Evolutionary conservation across 2,797 vertebrate genomes (phyloP).

Genomic region (Aulostomus chinensis): DNA sequence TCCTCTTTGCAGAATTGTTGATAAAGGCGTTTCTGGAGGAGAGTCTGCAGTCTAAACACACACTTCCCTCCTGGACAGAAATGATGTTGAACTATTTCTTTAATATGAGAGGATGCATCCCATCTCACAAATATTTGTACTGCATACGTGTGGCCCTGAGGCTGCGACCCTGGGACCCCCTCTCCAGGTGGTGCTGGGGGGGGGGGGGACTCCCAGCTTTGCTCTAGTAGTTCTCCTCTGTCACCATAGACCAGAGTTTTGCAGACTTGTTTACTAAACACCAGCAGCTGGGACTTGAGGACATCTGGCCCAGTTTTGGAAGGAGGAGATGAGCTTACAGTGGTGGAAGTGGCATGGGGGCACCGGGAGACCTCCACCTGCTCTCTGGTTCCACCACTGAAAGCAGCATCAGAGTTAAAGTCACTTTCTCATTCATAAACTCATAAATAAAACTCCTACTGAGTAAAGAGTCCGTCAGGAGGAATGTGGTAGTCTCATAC

Average conservation of each 20-base stretch:
- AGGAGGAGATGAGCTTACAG: constrained; percentile 42
- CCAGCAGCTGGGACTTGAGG: constrained; percentile 64
- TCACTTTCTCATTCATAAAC: too few species aligned
- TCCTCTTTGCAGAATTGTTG: constrained; percentile 2
- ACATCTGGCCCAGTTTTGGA: constrained; percentile 49
- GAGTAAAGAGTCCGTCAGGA: too few species aligned
- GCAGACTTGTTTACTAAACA: constrained; percentile 80
- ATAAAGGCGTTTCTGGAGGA: constrained; percentile 18
- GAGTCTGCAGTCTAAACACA: constrained; percentile 49
- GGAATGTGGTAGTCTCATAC: constrained; percentile 4
- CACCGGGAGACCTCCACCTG: constrained; percentile 39
- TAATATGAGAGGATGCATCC: constrained; percentile 36
- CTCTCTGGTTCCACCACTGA: constrained; percentile 26
- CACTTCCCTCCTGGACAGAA: constrained; percentile 10
- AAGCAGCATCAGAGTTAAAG: too few species aligned
- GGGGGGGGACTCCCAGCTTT: constrained; percentile 29
- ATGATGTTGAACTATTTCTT: constrained; percentile 26
- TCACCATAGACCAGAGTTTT: constrained; percentile 50
- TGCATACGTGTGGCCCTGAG: constrained; percentile 12
- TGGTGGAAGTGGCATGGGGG: constrained; percentile 20
- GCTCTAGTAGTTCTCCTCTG: constrained; percentile 48
- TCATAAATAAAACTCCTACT: too few species aligned
- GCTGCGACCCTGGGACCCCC: constrained; percentile 9
- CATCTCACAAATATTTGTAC: constrained; percentile 67
- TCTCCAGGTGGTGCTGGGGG: constrained; percentile 58